phyloP scores from a whole-genome alignment of 2,888 invertebrate species.

The Linhomoeus sp. region DNA sequence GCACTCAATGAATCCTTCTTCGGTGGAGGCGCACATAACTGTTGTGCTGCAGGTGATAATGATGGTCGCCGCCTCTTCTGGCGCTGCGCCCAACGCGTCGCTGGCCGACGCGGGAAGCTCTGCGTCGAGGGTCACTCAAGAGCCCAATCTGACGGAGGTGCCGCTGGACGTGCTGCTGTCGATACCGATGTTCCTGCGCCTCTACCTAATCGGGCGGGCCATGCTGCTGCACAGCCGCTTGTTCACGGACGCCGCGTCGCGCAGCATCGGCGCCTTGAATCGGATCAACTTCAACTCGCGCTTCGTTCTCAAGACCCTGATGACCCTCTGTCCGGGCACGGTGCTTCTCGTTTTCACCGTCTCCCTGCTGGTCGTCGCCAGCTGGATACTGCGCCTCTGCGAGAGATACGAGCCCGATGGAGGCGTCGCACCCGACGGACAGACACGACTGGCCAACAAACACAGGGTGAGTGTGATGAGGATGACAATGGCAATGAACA shows the following conservation, averaged over 20 bases:
- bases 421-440: neutral
- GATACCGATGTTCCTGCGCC: constrained; percentile 95
- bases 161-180: constrained; percentile 91
- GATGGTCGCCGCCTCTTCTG: too few species aligned
- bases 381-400: constrained; percentile 93
- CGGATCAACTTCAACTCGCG: constrained; percentile 75
- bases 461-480: neutral
- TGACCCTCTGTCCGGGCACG: constrained; percentile 98
- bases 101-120: too few species aligned
- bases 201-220: constrained; percentile 95
- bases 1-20: too few species aligned
- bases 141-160: constrained; percentile 39
- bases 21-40: too few species aligned
- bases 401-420: constrained; percentile 59
- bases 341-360: constrained; percentile 97
- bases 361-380: constrained; percentile 96
- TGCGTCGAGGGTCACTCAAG: too few species aligned
- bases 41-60: too few species aligned
- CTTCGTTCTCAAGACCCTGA: constrained; percentile 87
- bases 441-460: neutral
- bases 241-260: constrained; percentile 93
- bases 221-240: constrained; percentile 98
- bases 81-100: too few species aligned
- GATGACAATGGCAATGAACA: neutral
- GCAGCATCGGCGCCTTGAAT: constrained; percentile 31